Base-by-base conservation (phyloP, 2,113 vertebrate species). In the Eptesicus fuscus region DNA sequence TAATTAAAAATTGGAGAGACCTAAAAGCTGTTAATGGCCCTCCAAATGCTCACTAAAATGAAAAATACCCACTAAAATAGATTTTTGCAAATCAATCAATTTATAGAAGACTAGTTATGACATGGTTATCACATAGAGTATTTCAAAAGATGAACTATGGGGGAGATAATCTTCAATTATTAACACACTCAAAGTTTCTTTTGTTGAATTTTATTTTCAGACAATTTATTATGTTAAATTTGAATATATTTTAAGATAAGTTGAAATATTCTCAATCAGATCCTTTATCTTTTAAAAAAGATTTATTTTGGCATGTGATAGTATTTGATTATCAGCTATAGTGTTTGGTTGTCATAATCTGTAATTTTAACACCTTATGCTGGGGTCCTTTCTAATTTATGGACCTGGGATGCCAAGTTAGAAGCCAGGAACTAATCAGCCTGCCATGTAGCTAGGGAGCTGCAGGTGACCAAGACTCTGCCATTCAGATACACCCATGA, bases 1-100 rank as follows among this genome's bases (percentile, higher is more conserved):
- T 97, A 97, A 95, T 96, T 85, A 93, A 96, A 97, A 96, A 79
- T 94, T 77, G 18, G 30, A 85, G 88, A 95, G 65, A 67, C 73
- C 86, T 96, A 96, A 96, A 88, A 90, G 69, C 40, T 71, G 13
- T 67, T 94, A 96, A 83, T 18, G 69, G 70, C 25, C 4, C 70
- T 79, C 83, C 73, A 90, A 61, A 89, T 83, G 47, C 71, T 95
- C 40, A 74, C 65, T 63, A 67, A 92, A 63, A 63, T 92, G 83
- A 97, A 96, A 74, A 80, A 87, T 70, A 78, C 20, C 13, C 88
- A 83, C 70, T 37, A 71, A 91, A 95, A 86, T 93, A 91, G 37
- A 95, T 84, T 95, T 86, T n/a, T 51, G n/a, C 80, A 47, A 93
- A 86, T 88, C 49, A 61, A 9, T 85, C 86, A 90, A 90, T 89